phyloP scores from a whole-genome alignment of 2,888 invertebrate species.

The Mesorhabditis belari region DNA sequence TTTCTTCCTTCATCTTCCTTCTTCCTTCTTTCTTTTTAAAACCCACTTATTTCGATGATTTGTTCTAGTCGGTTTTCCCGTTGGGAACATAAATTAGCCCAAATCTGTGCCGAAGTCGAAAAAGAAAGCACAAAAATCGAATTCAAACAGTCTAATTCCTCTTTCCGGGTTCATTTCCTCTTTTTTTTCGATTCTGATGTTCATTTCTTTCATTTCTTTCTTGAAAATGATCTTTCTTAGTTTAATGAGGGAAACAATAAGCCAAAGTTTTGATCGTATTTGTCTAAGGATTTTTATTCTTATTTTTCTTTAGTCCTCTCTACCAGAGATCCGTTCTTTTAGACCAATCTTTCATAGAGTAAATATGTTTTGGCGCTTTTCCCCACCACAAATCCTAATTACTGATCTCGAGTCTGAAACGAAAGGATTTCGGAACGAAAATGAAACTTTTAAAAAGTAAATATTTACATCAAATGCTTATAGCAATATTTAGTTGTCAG shows the following conservation, averaged over 20 bases:
- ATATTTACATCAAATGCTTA: too few species aligned
- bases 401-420: too few species aligned
- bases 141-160: slow-evolving; percentile 5
- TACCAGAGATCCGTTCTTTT: slow-evolving; percentile 1
- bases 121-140: slow-evolving; percentile 5
- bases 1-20: not conserved
- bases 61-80: slow-evolving; percentile 3
- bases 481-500: too few species aligned
- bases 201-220: not conserved
- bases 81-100: slow-evolving; percentile 8
- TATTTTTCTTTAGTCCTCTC: slow-evolving; percentile 2
- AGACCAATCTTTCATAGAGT: too few species aligned
- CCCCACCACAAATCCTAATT: too few species aligned
- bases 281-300: not conserved
- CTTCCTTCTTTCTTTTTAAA: not conserved
- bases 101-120: slow-evolving; percentile 1
- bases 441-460: too few species aligned
- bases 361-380: too few species aligned
- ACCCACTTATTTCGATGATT: slow-evolving; percentile 6
- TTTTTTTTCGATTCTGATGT: slow-evolving; percentile 5
- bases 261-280: not conserved
- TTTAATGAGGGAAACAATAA: not conserved
- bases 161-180: slow-evolving; percentile 4
- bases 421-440: too few species aligned
- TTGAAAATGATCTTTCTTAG: too few species aligned